These are phyloP conservation scores for Zoanthus solanderi DNA, from an alignment of 92 coral and sea anemone species.

Conservation along the genomic window DNA sequence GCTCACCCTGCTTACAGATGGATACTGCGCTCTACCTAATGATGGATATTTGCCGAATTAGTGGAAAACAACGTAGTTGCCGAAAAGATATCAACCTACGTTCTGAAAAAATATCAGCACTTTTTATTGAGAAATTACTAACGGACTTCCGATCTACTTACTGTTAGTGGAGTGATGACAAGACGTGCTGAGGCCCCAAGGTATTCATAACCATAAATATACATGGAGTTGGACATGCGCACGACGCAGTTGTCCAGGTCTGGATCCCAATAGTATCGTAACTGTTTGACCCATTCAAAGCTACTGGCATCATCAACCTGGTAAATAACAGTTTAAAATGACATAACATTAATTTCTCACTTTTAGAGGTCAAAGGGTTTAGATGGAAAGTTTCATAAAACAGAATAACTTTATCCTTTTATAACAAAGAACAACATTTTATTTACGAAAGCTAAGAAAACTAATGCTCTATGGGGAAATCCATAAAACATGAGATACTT, in stretches of 20 bases:
- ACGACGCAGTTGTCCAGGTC: conserved; percentile 99
- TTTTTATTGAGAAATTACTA: not conserved
- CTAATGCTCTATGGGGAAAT: too few species aligned
- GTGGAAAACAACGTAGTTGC: not conserved
- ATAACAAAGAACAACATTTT: too few species aligned
- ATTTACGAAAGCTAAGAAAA: too few species aligned
- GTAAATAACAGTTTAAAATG: not conserved
- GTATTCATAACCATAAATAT: conserved; percentile 98
- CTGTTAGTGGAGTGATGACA: conserved; percentile 97
- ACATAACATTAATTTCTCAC: not conserved
- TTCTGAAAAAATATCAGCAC: not conserved
- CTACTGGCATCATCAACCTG: conserved; percentile 94
- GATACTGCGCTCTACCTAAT: not conserved
- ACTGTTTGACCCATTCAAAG: conserved; percentile 99
- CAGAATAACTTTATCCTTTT: too few species aligned
- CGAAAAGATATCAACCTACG: not conserved
- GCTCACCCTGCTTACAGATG: not conserved
- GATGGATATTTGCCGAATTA: not conserved
- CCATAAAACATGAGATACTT: too few species aligned
- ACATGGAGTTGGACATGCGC: conserved; percentile 99
- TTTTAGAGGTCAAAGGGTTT: too few species aligned
- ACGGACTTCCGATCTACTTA: conserved; percentile 42
- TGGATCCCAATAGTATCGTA: conserved; percentile 99
- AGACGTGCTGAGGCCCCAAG: conserved; percentile 97
- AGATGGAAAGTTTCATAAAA: too few species aligned